Percentiles rank a stretch among this genome's conserved stretches.
phyloP scores from a whole-genome alignment of 2,113 vertebrate species.

The Gymnogyps californianus region DNA sequence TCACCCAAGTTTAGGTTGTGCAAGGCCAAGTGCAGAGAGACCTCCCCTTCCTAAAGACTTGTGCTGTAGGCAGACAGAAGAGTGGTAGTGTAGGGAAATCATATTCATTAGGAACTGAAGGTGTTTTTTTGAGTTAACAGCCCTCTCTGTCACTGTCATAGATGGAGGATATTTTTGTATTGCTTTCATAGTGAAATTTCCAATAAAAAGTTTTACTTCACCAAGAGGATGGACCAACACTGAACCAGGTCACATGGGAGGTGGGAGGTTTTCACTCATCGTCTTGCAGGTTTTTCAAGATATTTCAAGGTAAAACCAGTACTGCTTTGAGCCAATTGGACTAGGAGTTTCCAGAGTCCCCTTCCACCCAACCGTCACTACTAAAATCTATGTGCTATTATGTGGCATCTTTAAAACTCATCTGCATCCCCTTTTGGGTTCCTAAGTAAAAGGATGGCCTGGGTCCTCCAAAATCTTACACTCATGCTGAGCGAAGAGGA shows the following conservation, averaged over 20 bases:
- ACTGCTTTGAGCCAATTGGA: not conserved
- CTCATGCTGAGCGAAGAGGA: not conserved
- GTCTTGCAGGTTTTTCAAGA: not conserved
- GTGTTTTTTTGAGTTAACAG: not conserved
- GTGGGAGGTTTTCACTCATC: not conserved
- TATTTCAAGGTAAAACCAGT: not conserved
- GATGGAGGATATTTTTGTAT: not conserved
- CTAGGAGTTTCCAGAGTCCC: not conserved
- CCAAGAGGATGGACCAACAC: not conserved
- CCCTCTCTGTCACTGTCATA: not conserved
- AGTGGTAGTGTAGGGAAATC: not conserved
- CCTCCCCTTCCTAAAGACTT: not conserved
- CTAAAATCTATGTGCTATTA: not conserved
- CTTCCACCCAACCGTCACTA: not conserved
- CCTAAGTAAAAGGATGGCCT: not conserved
- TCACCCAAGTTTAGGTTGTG: not conserved
- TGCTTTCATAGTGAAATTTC: not conserved
- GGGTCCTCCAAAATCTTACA: not conserved
- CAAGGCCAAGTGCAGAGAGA: not conserved
- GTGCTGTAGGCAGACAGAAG: not conserved
- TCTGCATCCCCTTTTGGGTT: not conserved
- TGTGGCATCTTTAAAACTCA: not conserved
- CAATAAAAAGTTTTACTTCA: not conserved
- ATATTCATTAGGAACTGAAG: not conserved
- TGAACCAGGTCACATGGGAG: not conserved